Evolutionary conservation across 2,797 vertebrate genomes (phyloP).

Genomic region (Zalophus californianus): DNA sequence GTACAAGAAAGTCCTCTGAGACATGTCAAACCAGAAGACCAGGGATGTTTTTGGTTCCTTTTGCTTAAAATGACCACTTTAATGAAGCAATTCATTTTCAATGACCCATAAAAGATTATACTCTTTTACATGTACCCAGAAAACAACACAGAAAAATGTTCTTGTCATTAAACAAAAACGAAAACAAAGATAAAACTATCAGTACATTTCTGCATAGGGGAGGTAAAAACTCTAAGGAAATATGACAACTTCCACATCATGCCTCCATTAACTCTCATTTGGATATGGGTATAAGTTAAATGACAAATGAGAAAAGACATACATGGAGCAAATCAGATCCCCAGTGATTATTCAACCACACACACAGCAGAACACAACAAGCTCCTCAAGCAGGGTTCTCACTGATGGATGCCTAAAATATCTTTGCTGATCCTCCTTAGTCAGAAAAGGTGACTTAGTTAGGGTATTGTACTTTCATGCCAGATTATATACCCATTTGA

Average conservation of each 20-base stretch:
- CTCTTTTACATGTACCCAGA: not conserved
- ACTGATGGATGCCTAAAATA: not conserved
- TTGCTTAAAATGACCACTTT: not conserved
- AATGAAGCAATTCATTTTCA: constrained; percentile 50
- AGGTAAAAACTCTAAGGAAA: not conserved
- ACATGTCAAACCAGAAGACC: not conserved
- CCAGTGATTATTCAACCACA: constrained; percentile 41
- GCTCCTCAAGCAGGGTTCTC: not conserved
- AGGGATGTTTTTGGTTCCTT: not conserved
- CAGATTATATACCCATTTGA: constrained; percentile 12
- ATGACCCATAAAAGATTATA: not conserved
- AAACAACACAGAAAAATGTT: constrained; percentile 39
- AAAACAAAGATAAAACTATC: not conserved
- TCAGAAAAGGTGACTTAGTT: constrained; percentile 48
- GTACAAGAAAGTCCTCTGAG: not conserved
- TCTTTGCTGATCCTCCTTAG: not conserved
- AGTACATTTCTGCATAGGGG: not conserved
- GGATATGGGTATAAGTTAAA: constrained; percentile 41
- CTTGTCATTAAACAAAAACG: not conserved
- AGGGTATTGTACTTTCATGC: not conserved
- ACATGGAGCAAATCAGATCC: constrained; percentile 47
- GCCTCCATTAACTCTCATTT: constrained; percentile 45
- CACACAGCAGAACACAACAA: constrained; percentile 39
- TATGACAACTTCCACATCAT: not conserved
- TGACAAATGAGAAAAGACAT: constrained; percentile 64